Percentiles rank a stretch among this genome's conserved stretches.
Conservation (phyloP, 2,888 invertebrate genomes). For the Molanna angustata region DNA sequence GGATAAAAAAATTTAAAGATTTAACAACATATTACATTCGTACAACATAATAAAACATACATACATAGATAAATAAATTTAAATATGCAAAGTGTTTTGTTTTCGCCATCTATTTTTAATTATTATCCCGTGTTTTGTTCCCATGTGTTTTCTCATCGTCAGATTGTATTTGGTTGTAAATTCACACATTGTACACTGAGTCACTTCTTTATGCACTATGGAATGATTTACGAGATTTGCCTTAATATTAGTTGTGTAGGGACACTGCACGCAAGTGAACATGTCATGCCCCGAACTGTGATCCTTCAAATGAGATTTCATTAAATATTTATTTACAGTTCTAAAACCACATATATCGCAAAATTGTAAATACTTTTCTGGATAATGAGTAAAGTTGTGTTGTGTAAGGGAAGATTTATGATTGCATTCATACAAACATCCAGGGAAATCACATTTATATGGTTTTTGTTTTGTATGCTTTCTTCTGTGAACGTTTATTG, state of each 20-base stretch:
- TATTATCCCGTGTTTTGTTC: not conserved
- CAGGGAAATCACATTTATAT: not conserved
- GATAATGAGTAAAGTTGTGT: slow-evolving; percentile 1
- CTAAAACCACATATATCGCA: slow-evolving; percentile 2
- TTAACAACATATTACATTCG: too few species aligned
- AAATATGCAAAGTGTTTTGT: too few species aligned
- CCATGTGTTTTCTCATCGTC: slow-evolving; percentile 6
- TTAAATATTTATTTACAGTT: slow-evolving; percentile 5
- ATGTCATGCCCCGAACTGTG: not conserved
- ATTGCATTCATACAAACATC: not conserved
- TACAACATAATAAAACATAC: too few species aligned
- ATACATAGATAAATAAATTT: too few species aligned
- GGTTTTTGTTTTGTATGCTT: slow-evolving; percentile 4
- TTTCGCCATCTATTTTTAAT: too few species aligned
- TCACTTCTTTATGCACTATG: too few species aligned
- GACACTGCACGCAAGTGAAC: not conserved
- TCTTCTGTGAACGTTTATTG: not conserved
- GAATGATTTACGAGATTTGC: too few species aligned
- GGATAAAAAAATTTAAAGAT: too few species aligned
- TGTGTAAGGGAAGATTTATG: not conserved
- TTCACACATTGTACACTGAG: not conserved
- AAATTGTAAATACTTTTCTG: slow-evolving; percentile 5
- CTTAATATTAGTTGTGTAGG: not conserved
- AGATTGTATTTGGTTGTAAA: slow-evolving; percentile 4
- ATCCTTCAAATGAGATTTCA: slow-evolving; percentile 3